Evolutionary conservation across 2,888 invertebrate genomes (phyloP).

Genomic region (Nomada fucata): DNA sequence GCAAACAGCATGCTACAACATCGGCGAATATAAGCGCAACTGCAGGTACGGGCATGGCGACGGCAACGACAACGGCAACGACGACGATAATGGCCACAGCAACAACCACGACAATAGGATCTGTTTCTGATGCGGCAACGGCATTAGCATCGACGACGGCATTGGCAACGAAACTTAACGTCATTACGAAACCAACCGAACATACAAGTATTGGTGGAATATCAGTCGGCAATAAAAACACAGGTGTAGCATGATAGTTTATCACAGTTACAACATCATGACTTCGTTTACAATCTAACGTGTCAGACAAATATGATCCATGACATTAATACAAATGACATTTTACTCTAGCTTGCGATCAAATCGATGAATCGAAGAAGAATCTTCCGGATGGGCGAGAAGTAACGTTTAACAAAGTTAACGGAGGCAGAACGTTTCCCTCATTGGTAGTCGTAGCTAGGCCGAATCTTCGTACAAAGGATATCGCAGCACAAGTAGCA

Average conservation of each 20-base stretch:
- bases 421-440: slow-evolving; percentile 93
- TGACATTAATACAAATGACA: not conserved
- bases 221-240: slow-evolving; percentile 82
- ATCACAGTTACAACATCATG: not conserved
- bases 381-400: slow-evolving; percentile 89
- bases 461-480: slow-evolving; percentile 90
- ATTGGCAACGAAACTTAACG: slow-evolving; percentile 7
- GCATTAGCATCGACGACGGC: not conserved
- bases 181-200: slow-evolving; percentile 87
- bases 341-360: slow-evolving; percentile 75
- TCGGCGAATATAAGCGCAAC: slow-evolving; percentile 14
- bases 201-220: slow-evolving; percentile 90
- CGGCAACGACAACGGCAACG: not conserved
- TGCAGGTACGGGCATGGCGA: not conserved
- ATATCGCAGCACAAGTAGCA: slow-evolving; percentile 82
- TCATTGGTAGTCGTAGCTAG: slow-evolving; percentile 93
- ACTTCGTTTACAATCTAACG: not conserved
- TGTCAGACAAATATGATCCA: not conserved
- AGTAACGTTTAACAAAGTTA: slow-evolving; percentile 91
- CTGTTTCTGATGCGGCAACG: too few relatives aligned
- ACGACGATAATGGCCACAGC: not conserved
- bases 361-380: slow-evolving; percentile 86
- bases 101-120: too few relatives aligned
- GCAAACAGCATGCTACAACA: slow-evolving; percentile 78
- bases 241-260: slow-evolving; percentile 66